Evolutionary conservation across 1,140 invertebrate species (phyloP).

Genomic region (Leptoteleia sp.): DNA sequence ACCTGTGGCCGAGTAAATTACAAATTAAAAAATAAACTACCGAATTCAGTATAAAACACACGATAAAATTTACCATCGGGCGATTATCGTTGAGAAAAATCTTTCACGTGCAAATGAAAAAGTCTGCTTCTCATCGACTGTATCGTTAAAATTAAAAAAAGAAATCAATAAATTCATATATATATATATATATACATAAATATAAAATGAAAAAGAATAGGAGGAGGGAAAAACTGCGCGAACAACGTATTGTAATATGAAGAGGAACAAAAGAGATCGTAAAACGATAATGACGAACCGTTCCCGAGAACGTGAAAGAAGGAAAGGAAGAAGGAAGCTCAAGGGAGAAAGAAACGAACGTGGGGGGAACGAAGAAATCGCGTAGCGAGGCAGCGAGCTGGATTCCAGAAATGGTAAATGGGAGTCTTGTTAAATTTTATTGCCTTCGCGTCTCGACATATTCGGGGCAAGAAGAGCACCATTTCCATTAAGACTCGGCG

Average conservation of each 20-base stretch:
- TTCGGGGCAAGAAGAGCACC: conserved; percentile 69
- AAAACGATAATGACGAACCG: conserved; percentile 63
- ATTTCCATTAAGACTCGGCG: conserved; percentile 69
- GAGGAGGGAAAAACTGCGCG: background rate
- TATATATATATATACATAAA: too few species aligned
- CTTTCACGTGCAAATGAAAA: too few species aligned
- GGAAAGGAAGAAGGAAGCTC: conserved; percentile 49
- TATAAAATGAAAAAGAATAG: background rate
- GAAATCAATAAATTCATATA: too few species aligned
- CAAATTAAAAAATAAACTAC: too few species aligned
- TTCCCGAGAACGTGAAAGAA: conserved; percentile 39
- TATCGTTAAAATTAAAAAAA: too few species aligned
- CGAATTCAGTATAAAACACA: too few species aligned
- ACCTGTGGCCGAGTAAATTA: too few species aligned
- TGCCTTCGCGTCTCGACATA: conserved; percentile 69
- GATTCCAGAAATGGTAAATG: conserved; percentile 75
- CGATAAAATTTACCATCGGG: too few species aligned
- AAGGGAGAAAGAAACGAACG: conserved; percentile 36
- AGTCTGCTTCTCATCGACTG: too few species aligned
- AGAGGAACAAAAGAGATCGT: conserved; percentile 46
- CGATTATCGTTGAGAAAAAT: too few species aligned
- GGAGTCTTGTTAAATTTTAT: conserved; percentile 77
- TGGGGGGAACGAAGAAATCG: conserved; percentile 44
- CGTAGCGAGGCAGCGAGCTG: conserved; percentile 40
- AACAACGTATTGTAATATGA: conserved; percentile 21